Evolutionary conservation across 2,888 invertebrate genomes (phyloP).

Genomic region (Salticus scenicus): DNA sequence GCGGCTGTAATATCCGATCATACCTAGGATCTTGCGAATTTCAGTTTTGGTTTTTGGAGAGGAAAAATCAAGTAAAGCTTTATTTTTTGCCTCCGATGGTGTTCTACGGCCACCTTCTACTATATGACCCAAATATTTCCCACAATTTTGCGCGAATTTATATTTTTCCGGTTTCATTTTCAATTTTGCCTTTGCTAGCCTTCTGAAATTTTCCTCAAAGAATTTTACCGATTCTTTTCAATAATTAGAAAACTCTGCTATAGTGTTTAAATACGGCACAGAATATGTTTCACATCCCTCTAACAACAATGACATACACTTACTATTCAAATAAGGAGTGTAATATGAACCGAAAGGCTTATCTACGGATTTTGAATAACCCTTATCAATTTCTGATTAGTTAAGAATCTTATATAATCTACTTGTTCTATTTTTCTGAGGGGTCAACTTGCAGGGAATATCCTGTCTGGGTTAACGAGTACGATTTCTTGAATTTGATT

Average conservation of each 20-base stretch:
- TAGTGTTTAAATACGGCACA: no score
- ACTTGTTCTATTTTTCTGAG: no score
- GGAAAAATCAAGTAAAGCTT: background rate
- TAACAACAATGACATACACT: background rate
- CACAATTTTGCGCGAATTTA: background rate
- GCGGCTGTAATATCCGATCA: no score
- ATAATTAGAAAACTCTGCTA: background rate
- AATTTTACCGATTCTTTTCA: background rate
- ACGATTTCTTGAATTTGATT: no score
- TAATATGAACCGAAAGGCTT: background rate
- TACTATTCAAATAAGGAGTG: background rate
- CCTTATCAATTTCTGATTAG: no score
- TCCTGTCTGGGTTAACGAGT: background rate
- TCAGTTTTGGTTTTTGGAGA: background rate
- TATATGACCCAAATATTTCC: background rate
- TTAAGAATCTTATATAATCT: no score
- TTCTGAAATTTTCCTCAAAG: background rate
- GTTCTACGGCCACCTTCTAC: background rate
- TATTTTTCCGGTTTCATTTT: background rate
- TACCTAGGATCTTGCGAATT: background rate
- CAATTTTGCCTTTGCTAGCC: background rate
- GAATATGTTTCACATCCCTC: background rate
- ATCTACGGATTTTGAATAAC: no score
- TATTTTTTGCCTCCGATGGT: background rate
- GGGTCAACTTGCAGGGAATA: background rate